A percentile compares a stretch with the other conserved stretches of the same genome.
Evolutionary conservation across 2,888 invertebrate genomes (phyloP).

Genomic region (Helicoverpa assulta): DNA sequence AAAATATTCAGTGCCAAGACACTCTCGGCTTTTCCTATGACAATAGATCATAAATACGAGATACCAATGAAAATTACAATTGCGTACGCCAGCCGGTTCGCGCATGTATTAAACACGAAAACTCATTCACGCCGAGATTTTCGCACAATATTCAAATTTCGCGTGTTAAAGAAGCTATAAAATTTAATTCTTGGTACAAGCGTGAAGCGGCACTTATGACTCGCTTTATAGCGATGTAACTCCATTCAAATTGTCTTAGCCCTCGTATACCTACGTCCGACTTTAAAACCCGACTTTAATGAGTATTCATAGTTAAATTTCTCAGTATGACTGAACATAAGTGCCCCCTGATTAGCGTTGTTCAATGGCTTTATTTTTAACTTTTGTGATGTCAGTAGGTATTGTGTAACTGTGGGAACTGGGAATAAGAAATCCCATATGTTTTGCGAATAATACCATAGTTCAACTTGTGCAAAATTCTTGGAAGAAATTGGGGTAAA

Average conservation of each 20-base stretch:
- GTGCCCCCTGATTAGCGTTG: conserved; percentile 55
- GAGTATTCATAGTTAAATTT: conserved; percentile 68
- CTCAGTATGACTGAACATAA: conserved; percentile 67
- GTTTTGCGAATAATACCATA: background rate
- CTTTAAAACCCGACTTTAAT: conserved; percentile 64
- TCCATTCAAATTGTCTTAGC: conserved; percentile 73
- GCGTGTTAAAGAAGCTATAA: conserved; percentile 79
- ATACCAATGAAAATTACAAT: conserved; percentile 39
- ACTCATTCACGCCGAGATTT: conserved; percentile 65
- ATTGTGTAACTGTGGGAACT: conserved; percentile 47
- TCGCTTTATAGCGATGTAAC: conserved; percentile 63
- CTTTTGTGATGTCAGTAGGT: conserved; percentile 38
- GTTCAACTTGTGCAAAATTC: conserved; percentile 4
- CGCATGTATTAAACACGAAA: conserved; percentile 40
- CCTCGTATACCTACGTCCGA: conserved; percentile 54
- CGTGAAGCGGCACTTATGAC: conserved; percentile 76
- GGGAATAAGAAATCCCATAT: conserved; percentile 9
- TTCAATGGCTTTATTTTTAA: conserved; percentile 60
- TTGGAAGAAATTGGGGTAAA: conserved; percentile 9
- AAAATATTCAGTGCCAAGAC: background rate
- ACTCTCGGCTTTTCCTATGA: background rate
- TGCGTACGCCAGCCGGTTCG: conserved; percentile 36
- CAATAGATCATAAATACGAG: conserved; percentile 13
- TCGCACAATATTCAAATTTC: conserved; percentile 77
- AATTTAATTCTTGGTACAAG: conserved; percentile 73